Conservation (phyloP, 2,113 vertebrate species). For the Protobothrops flavoviridis region DNA sequence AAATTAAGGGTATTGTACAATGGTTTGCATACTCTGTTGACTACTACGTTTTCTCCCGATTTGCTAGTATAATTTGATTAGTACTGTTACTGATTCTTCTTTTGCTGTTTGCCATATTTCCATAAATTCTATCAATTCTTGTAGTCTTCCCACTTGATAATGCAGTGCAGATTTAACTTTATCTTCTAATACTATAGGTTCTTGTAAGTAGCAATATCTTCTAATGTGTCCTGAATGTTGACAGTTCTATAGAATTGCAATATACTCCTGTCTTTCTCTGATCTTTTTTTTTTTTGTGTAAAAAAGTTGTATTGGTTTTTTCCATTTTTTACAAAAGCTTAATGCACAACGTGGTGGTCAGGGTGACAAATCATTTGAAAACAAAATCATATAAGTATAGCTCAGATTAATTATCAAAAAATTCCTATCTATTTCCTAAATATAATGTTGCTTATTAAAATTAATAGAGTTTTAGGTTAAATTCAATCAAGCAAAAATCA, state of each 20-base stretch:
- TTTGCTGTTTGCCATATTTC: not conserved
- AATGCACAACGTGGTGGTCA: too few relatives aligned
- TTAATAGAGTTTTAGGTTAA: too few relatives aligned
- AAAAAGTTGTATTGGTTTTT: too few relatives aligned
- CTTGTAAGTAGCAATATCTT: not conserved
- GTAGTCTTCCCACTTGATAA: not conserved
- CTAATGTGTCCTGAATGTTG: not conserved
- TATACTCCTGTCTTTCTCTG: not conserved
- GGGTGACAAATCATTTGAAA: too few relatives aligned
- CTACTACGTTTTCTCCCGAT: not conserved
- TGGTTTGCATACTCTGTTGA: not conserved
- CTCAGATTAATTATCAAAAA: too few relatives aligned
- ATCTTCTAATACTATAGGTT: not conserved
- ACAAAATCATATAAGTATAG: too few relatives aligned
- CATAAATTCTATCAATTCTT: not conserved
- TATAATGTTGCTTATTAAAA: too few relatives aligned
- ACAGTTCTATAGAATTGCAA: not conserved
- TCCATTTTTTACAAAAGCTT: too few relatives aligned
- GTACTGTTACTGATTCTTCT: not conserved
- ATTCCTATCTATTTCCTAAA: too few relatives aligned
- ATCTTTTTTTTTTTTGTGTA: not conserved
- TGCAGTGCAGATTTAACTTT: not conserved
- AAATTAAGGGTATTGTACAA: not conserved
- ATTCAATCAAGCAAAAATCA: too few relatives aligned
- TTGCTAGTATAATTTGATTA: not conserved